These are phyloP conservation scores for Caenorhabditis sp. DNA, from an alignment of 2,888 invertebrate genomes.

Conservation along the genomic window DNA sequence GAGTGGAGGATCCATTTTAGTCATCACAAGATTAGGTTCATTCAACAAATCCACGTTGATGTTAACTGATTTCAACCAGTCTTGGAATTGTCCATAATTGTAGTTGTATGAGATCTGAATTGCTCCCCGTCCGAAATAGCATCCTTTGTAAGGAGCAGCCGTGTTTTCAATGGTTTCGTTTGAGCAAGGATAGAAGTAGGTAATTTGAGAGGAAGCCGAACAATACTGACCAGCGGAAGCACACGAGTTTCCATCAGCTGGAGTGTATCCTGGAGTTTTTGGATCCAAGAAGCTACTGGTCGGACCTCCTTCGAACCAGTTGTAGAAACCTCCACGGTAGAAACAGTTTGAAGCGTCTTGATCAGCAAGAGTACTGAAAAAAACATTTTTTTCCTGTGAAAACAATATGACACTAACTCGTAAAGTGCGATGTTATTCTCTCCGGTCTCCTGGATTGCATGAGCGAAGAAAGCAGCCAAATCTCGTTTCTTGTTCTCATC, in stretches of 20 bases:
- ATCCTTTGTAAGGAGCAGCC: constrained; percentile 69
- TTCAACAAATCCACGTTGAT: constrained; percentile 73
- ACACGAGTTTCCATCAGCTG: constrained; percentile 75
- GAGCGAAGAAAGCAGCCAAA: constrained; percentile 80
- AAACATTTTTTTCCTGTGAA: not conserved
- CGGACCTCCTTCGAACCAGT: constrained; percentile 82
- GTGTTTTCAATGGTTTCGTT: constrained; percentile 38
- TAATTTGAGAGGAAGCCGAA: constrained; percentile 69
- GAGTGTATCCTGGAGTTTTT: constrained; percentile 73
- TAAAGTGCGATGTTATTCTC: constrained; percentile 79
- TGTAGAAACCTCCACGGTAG: constrained; percentile 81
- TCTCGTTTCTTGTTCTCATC: constrained; percentile 76
- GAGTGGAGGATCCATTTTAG: constrained; percentile 79
- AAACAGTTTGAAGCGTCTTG: constrained; percentile 77
- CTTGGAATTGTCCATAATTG: constrained; percentile 80
- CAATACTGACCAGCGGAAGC: constrained; percentile 72
- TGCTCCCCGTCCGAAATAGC: constrained; percentile 80
- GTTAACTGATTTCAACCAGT: constrained; percentile 72
- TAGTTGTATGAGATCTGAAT: constrained; percentile 81
- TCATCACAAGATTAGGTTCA: constrained; percentile 77
- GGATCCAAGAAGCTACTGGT: constrained; percentile 72
- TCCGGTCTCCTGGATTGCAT: constrained; percentile 81
- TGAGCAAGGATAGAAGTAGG: constrained; percentile 77
- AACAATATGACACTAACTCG: constrained; percentile 50
- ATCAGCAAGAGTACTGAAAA: constrained; percentile 47